Evolutionary conservation across 2,113 vertebrate species (phyloP), one percentile per base, ranked within the genome.

Genomic region (Myotis yumanensis): DNA sequence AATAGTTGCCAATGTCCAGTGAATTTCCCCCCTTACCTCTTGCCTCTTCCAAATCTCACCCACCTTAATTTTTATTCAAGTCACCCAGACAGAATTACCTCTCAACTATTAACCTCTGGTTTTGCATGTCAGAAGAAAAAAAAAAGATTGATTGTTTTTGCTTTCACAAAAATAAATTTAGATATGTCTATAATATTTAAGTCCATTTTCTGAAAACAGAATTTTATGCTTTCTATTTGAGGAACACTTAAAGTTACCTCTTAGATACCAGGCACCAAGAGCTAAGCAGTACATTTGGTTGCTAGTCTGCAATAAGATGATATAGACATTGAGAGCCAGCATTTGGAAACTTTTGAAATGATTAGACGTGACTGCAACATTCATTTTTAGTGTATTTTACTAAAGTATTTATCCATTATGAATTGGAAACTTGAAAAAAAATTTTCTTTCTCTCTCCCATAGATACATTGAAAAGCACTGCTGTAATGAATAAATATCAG

Each of bases 101-200:
- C 10, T 79, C 15, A 23, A n/a, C 37, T 9, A 66, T 93, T 73
- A 93, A 62, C 46, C 4, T 88, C 37, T 89, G 69, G 90, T 84
- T 25, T 83, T 90, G 23, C 6, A 79, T 35, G 8, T 35, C 43
- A 89, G 73, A 89, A 86, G 69, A 7, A 51, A 69, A n/a, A 54
- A 85, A 77, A 35, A 62, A 84, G 72, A 48, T n/a, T 5, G 11
- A 51, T 81, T 52, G 40, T 51, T 25, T 69, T 22, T 83, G 40
- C 5, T 81, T 73, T 96, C 64, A 64, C 9, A 88, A 92, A 87
- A 90, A 86, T 51, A 46, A 81, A 68, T 23, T 54, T 89, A 75
- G 43, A 64, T 25, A 79, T 57, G 95, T 90, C 30, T 76, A 4
- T 51, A 84, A 68, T 51, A 84, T 84, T 90, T 77, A 90, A 88